Evolutionary conservation across 2,797 vertebrate species (phyloP).

Genomic region (Siniperca scherzeri): DNA sequence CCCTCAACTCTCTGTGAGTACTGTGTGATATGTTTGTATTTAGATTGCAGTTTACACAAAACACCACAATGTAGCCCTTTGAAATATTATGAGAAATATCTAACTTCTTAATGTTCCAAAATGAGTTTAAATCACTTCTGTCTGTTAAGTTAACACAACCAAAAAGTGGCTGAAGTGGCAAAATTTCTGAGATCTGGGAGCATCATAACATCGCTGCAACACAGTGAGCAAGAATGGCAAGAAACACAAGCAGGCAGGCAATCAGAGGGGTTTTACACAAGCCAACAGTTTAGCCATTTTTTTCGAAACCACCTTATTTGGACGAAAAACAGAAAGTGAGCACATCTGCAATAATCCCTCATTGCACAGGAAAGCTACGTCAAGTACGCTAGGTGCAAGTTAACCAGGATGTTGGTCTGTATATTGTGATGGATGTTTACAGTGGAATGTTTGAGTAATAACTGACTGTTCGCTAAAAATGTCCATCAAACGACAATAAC

Average conservation of each 20-base stretch:
- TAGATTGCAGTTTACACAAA: slow-evolving; percentile 8
- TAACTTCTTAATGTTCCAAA: not conserved
- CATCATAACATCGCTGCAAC: not conserved
- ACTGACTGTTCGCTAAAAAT: not conserved
- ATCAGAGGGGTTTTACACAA: not conserved
- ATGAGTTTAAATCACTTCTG: slow-evolving; percentile 2
- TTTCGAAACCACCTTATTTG: not conserved
- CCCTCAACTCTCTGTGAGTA: slow-evolving; percentile 96
- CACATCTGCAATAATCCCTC: not conserved
- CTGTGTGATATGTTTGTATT: slow-evolving; percentile 28
- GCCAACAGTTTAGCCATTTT: not conserved
- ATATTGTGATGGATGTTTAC: not conserved
- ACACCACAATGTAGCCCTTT: not conserved
- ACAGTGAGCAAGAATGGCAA: not conserved
- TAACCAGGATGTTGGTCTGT: not conserved
- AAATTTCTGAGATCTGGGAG: slow-evolving; percentile 2
- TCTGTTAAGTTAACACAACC: slow-evolving; percentile 4
- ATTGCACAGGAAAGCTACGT: not conserved
- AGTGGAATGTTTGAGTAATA: not conserved
- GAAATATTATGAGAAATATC: not conserved
- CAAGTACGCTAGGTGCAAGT: not conserved
- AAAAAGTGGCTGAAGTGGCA: too few species aligned
- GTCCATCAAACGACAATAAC: not conserved
- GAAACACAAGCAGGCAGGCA: slow-evolving; percentile 4
- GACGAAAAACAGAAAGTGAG: not conserved